Percentiles rank a stretch among this genome's conserved stretches.
Conservation (phyloP, 92 coral and sea anemone genomes). For the Siderastrea siderea region DNA sequence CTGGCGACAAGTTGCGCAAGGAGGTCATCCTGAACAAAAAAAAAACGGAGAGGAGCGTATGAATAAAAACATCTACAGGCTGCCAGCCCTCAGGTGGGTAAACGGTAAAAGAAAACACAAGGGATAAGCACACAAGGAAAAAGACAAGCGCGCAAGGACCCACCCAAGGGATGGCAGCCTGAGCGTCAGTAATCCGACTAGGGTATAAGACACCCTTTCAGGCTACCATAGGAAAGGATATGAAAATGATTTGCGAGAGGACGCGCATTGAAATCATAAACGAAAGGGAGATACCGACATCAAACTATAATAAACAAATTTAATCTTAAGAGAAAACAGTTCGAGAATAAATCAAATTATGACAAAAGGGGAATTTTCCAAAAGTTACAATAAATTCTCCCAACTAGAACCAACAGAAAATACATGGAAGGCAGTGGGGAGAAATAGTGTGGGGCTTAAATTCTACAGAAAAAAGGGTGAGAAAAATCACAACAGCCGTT, state of each 20-base stretch:
- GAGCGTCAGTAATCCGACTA: background rate
- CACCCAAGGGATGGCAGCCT: background rate
- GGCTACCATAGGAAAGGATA: slow-evolving; percentile 13
- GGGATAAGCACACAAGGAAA: background rate
- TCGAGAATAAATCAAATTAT: background rate
- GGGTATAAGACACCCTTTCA: background rate
- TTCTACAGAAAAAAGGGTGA: no score
- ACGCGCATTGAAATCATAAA: background rate
- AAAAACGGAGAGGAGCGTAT: no score
- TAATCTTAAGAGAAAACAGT: background rate
- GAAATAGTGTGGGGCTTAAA: no score
- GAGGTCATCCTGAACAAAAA: no score
- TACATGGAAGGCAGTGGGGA: no score
- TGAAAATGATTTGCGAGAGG: background rate
- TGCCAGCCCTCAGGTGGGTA: no score
- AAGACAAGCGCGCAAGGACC: background rate
- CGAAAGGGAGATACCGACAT: background rate
- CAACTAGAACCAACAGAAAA: no score
- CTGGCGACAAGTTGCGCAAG: no score
- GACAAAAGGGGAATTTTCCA: background rate
- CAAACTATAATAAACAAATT: background rate
- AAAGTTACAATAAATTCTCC: no score
- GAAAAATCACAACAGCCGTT: no score
- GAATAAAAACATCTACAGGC: no score
- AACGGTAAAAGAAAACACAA: no score